A percentile compares a stretch with the other conserved stretches of the same genome.
These are phyloP conservation scores for Perca fluviatilis DNA, from an alignment of 2,113 vertebrate species.

Conservation along the genomic window DNA sequence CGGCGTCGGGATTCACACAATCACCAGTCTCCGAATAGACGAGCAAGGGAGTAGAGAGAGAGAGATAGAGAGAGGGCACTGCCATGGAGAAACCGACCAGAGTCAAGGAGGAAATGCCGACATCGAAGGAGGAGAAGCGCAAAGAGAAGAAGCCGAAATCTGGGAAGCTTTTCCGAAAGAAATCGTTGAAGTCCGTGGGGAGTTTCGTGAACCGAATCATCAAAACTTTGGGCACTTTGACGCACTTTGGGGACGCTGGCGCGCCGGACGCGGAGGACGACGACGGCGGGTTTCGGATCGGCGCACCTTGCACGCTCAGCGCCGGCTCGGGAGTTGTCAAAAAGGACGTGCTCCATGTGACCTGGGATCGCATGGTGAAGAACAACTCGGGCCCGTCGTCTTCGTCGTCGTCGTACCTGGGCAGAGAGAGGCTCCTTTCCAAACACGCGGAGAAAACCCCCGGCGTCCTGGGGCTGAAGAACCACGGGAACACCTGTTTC, in stretches of 20 bases:
- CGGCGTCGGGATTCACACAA: slow-evolving; percentile 39
- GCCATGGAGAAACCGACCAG: slow-evolving; percentile 68
- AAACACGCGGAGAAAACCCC: slow-evolving; percentile 85
- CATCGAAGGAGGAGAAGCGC: slow-evolving; percentile 71
- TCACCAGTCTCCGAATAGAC: slow-evolving; percentile 9
- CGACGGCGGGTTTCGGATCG: slow-evolving; percentile 81
- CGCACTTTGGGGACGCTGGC: slow-evolving; percentile 81
- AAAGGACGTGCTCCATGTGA: slow-evolving; percentile 57
- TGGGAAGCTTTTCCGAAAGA: slow-evolving; percentile 81
- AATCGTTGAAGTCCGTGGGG: slow-evolving; percentile 86
- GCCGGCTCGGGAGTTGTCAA: slow-evolving; percentile 66
- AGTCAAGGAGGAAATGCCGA: slow-evolving; percentile 52
- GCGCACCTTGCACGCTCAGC: slow-evolving; percentile 79
- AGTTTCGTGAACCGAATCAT: slow-evolving; percentile 86
- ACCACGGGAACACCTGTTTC: slow-evolving; percentile 97
- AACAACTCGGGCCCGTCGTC: slow-evolving; percentile 62
- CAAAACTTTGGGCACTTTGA: slow-evolving; percentile 86
- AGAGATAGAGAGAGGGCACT: background rate
- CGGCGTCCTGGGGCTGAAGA: slow-evolving; percentile 91
- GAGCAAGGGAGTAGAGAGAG: slow-evolving; percentile 1
- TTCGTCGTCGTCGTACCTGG: slow-evolving; percentile 63
- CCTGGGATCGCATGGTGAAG: slow-evolving; percentile 61
- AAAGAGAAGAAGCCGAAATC: slow-evolving; percentile 79
- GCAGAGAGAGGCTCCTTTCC: slow-evolving; percentile 76
- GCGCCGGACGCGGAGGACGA: slow-evolving; percentile 83